Percentiles rank a stretch among this genome's conserved stretches.
Evolutionary conservation across 1,140 invertebrate genomes (phyloP).

Genomic region (Drosophila burlai): DNA sequence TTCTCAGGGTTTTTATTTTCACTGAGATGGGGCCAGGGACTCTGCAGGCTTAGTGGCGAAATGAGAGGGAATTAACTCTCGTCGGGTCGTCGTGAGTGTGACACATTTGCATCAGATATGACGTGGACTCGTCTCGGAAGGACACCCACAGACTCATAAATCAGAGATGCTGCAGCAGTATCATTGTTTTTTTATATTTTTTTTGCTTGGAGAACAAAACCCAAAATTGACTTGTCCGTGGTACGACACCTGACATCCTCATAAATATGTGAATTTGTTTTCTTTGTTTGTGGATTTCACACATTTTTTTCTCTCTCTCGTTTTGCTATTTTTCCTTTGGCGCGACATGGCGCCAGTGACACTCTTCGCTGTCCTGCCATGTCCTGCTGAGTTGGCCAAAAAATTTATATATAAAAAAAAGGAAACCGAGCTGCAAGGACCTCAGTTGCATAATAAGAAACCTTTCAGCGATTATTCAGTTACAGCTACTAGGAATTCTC

Average conservation of each 20-base stretch:
- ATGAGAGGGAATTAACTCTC: slow-evolving; percentile 7
- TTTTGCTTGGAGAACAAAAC: slow-evolving; percentile 28
- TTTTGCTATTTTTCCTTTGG: slow-evolving; percentile 39
- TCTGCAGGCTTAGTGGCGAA: slow-evolving; percentile 2
- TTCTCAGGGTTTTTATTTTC: slow-evolving; percentile 73
- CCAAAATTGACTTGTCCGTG: slow-evolving; percentile 67
- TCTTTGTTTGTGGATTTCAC: slow-evolving; percentile 54
- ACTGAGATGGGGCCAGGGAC: background rate
- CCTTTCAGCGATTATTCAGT: slow-evolving; percentile 31
- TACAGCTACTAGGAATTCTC: slow-evolving; percentile 47
- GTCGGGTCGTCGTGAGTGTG: slow-evolving; percentile 69
- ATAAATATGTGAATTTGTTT: slow-evolving; percentile 70
- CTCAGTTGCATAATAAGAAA: slow-evolving; percentile 25
- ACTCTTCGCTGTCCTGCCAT: slow-evolving; percentile 20
- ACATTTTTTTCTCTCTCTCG: slow-evolving; percentile 55
- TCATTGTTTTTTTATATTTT: background rate
- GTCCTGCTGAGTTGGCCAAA: slow-evolving; percentile 72
- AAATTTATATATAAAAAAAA: slow-evolving; percentile 1
- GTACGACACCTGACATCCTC: slow-evolving; percentile 54
- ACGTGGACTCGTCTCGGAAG: slow-evolving; percentile 54
- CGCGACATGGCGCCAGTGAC: slow-evolving; percentile 64
- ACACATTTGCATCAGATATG: slow-evolving; percentile 83
- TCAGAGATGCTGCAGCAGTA: slow-evolving; percentile 39
- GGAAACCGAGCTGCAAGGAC: slow-evolving; percentile 7
- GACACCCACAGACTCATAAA: slow-evolving; percentile 72